These are phyloP conservation scores for Allolobophora icterica DNA, from an alignment of 2,888 invertebrate species.

Conservation along the genomic window DNA sequence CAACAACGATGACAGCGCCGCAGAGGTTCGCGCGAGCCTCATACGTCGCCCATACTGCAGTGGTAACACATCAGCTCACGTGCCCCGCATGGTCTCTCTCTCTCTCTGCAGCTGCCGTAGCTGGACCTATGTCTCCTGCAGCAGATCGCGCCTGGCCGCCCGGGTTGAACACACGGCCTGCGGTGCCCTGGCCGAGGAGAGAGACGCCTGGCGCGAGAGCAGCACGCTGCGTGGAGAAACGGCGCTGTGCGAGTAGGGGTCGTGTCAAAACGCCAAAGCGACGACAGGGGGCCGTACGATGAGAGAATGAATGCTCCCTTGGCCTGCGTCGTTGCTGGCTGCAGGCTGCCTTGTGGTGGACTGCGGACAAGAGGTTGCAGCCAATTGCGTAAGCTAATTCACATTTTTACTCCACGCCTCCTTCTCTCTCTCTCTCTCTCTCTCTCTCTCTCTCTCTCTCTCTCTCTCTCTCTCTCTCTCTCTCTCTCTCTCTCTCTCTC, in stretches of 20 bases:
- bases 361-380: neutral
- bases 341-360: neutral
- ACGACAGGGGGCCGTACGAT: neutral
- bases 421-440: too few relatives aligned
- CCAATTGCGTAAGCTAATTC: neutral
- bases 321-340: neutral
- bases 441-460: too few relatives aligned
- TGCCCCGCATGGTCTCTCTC: neutral
- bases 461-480: too few relatives aligned
- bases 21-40: neutral
- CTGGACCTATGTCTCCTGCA: neutral
- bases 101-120: neutral
- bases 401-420: too few relatives aligned
- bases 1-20: neutral
- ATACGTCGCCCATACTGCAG: neutral
- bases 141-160: neutral
- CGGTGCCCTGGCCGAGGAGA: neutral
- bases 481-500: too few relatives aligned
- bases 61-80: neutral
- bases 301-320: neutral
- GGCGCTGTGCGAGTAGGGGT: neutral
- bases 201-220: neutral
- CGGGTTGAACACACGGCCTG: neutral
- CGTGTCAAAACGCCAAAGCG: neutral
- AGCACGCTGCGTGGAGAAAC: neutral